These are phyloP conservation scores for Dysidea cf. avara DNA, from an alignment of 37 sponge, comb jelly and placozoan genomes.

Conservation along the genomic window DNA sequence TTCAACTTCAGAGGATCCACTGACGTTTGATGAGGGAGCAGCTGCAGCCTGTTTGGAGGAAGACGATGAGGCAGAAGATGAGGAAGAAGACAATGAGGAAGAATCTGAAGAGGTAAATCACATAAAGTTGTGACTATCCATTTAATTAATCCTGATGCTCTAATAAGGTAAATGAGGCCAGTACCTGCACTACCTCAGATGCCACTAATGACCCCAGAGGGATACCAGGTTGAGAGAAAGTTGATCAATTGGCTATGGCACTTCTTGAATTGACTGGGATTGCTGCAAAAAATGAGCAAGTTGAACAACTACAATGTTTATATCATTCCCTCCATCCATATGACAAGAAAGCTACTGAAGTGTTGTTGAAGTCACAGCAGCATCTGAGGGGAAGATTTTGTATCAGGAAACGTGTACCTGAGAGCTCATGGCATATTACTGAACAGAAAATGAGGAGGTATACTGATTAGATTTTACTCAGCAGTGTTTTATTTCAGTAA, in stretches of 20 bases:
- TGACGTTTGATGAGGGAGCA: background rate
- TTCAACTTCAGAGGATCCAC: too few species aligned
- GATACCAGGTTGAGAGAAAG: conserved; percentile 31
- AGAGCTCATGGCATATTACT: too few species aligned
- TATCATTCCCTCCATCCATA: conserved; percentile 5
- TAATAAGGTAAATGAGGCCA: too few species aligned
- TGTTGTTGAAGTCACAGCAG: too few species aligned
- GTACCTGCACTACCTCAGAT: background rate
- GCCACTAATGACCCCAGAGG: conserved; percentile 5
- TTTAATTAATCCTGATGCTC: too few species aligned
- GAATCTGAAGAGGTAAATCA: too few species aligned
- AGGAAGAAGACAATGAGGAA: background rate
- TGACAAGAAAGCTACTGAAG: conserved; percentile 28
- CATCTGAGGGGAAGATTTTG: too few species aligned
- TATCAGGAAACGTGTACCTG: too few species aligned
- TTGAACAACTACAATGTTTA: background rate
- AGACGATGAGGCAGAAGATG: background rate
- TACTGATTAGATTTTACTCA: too few species aligned
- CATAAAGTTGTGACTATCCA: too few species aligned
- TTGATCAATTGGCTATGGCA: conserved; percentile 32
- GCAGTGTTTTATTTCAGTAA: too few species aligned
- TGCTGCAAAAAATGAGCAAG: background rate
- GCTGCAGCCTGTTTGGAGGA: background rate
- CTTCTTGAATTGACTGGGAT: conserved; percentile 6
- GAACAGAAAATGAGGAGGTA: too few species aligned